Evolutionary conservation across 2,797 vertebrate species (phyloP), one percentile per base, ranked within the genome.

Genomic region (Bradypodion pumilum): DNA sequence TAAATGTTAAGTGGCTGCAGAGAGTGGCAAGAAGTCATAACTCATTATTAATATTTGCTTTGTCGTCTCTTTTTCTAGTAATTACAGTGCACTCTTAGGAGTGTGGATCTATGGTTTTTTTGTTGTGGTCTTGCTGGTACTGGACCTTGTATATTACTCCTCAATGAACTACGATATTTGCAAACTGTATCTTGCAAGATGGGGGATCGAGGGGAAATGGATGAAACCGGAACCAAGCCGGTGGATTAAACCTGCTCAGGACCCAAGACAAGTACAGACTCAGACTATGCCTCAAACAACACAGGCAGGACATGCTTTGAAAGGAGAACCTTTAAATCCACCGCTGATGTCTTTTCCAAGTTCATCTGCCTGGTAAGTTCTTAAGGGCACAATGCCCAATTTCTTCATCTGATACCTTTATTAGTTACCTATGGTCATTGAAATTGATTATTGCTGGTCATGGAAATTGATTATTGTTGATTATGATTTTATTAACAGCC

Each of bases 41-140:
- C 13, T 21, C 25, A 23, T 79, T 63, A 4, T 68, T 59, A 74
- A 86, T 63, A 37, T 56, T 63, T 72, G 12, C 52, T 88, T 88
- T 82, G 25, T 72, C 89, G 52, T 81, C 15, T 83, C 7, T 92
- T 89, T 78, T 88, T 86, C 85, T 78, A 99, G 99, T 93, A 99
- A 99, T 92, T 99, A 99, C 95, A 98, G 98, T 0, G 98, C 98
- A 1, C 93, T 99, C 90, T 90, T 99, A 9, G 99, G 99, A 8
- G 99, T 99, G 93, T 99, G 99, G 99, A 98, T 99, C 95, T 99
- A 99, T 37, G 99, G 99, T 86, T 98, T 99, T 94, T 98, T 99
- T 75, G 97, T 99, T 93, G 95, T 99, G 95, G 95, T 97, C 91
- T 95, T 99, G 93, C 96, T 99, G 93, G 95, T 98, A 2, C 94